Evolutionary conservation across 2,797 vertebrate species (phyloP), one percentile per base, ranked within the genome.

Genomic region (Esox masquinongy): DNA sequence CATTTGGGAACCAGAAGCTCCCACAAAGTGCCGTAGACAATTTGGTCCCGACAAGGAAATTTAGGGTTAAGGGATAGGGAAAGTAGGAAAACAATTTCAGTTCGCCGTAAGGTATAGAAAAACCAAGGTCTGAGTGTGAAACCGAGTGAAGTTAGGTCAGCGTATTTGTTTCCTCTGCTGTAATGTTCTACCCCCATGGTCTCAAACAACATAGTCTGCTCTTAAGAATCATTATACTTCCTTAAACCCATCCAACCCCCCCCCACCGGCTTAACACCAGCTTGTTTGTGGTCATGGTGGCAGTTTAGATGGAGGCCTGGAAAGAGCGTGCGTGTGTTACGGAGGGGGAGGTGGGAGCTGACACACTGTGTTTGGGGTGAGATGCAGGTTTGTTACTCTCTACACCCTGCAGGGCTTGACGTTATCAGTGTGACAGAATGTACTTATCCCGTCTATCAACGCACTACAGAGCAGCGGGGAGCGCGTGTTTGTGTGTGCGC

Each of bases 361-460:
- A 77, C 76, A 12, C 24, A 61, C 53, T 73, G 72, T 72, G 71
- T 75, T 78, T 64, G 34, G 59, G 59, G 68, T 39, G 43, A 59
- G 70, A 77, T n/a, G 50, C 59, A 70, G 53, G 74, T 70, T 78
- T 78, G 61, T 76, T 82, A 64, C 74, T 84, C 76, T 68, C 75
- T 67, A 53, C 77, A 59, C 43, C 82, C 83, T 79, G 79, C 74
- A 79, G 76, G 71, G 39, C 39, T 22, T 81, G 83, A 86, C 80
- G 34, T 39, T 56, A 80, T 88, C 79, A 71, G 50, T 39, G 34
- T 39, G 75, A 68, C 61, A 80, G 70, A 77, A 74, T 76, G 67
- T 70, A 81, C 74, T 79, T 68, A 77, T 79, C 77, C 74, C 50
- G 29, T 84, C 77, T 84, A 83, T 86, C 80, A 87, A 8, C 31